Conservation (phyloP, 1,140 invertebrate genomes). For the Aphidius gifuensis region DNA sequence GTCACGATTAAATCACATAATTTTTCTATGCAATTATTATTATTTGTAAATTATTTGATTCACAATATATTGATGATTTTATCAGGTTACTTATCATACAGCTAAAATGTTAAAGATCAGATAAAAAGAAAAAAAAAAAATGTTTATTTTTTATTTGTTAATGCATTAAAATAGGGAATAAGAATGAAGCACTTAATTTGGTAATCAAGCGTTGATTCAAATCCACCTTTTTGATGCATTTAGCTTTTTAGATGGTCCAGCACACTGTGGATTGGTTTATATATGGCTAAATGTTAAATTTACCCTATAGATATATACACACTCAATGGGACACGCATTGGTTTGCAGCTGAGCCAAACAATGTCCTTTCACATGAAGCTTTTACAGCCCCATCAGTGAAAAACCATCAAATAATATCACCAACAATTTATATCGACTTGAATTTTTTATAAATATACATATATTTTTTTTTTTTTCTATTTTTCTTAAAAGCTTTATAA, state of each 20-base stretch:
- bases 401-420: conserved; percentile 12
- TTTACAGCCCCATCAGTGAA: conserved; percentile 46
- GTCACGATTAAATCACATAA: too few species aligned
- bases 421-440: neutral
- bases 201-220: conserved; percentile 54
- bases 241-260: neutral
- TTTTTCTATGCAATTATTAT: too few species aligned
- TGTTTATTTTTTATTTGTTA: neutral
- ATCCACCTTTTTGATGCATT: conserved; percentile 50
- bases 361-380: conserved; percentile 55
- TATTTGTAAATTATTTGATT: too few species aligned
- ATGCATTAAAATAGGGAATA: conserved; percentile 24
- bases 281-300: neutral
- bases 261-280: too few species aligned
- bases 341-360: conserved; percentile 53
- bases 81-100: too few species aligned
- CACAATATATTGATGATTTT: too few species aligned
- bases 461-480: too few species aligned
- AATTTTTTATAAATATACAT: too few species aligned
- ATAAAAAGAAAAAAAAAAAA: conserved; percentile 11
- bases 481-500: too few species aligned
- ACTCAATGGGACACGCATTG: conserved; percentile 28
- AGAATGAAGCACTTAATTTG: conserved; percentile 54
- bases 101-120: neutral
- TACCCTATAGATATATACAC: conserved; percentile 22